Percentiles rank a stretch among this genome's conserved stretches.
Evolutionary conservation across 2,888 invertebrate genomes (phyloP).

Genomic region (Metacarcinus magister): DNA sequence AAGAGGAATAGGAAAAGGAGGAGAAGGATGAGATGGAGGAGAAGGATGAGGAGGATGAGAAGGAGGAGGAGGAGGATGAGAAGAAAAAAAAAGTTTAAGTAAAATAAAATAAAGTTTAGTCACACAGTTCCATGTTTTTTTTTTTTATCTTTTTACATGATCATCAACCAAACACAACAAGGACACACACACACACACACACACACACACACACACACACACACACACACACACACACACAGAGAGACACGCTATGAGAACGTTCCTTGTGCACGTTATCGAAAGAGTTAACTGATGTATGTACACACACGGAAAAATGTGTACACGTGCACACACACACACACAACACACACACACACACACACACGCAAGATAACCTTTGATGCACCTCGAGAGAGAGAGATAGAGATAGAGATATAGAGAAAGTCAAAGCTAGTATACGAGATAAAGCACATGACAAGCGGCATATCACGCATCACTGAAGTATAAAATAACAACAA

Average conservation of each 20-base stretch:
- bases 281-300: neutral
- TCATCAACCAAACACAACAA: neutral
- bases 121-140: neutral
- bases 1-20: too few relatives aligned
- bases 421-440: neutral
- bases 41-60: neutral
- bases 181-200: constrained; percentile 37
- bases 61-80: neutral
- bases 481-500: neutral
- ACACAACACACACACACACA: constrained; percentile 6
- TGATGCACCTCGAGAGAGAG: neutral
- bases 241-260: neutral
- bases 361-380: neutral
- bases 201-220: constrained; percentile 57
- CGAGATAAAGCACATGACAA: neutral
- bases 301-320: neutral
- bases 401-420: neutral
- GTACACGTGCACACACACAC: neutral
- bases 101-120: neutral
- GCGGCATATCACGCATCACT: neutral
- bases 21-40: neutral
- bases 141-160: neutral
- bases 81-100: neutral
- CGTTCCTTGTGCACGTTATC: neutral
- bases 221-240: constrained; percentile 58